Base-by-base conservation (phyloP, 2,797 vertebrate species). In the Peromyscus eremicus region DNA sequence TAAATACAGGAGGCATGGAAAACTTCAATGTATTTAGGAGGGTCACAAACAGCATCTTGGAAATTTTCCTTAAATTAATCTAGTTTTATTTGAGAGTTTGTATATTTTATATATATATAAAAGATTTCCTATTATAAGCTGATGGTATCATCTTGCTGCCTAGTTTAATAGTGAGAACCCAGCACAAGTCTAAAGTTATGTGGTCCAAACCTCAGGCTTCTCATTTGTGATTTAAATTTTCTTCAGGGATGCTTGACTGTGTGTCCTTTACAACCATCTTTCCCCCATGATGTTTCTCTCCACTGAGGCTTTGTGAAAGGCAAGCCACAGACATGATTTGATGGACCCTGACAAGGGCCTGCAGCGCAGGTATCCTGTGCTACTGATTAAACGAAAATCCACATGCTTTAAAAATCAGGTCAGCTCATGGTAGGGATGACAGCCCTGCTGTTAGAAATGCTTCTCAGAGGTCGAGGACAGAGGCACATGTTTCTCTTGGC, bases 341-440 rank as follows among this genome's bases (percentile, higher is more conserved):
- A 79, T 76, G 57, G 25, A 2, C 13, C 80, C 76, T 71, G 94
- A 93, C 83, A 88, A 77, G 49, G 43, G 43, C 79, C 91, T 55
- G 40, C 52, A 79, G 73, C 6, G 0, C 64, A 49, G 7, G 4
- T 87, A 43, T 60, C 82, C 62, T 76, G 27, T 49, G 76, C 71
- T 40, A 5, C 43, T 93, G 86, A 95, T 92, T 79, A 95, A 96
- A 86, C 37, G 13, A 52, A 92, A 89, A 55, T 57, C 82, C 16
- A 27, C 10, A 14, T 29, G 27, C 77, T 92, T 96, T 93, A 32
- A 87, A 89, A 90, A 73, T 76, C 90, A 55, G 2, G 76, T 10
- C 29, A 79, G 37, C 49, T 92, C 40, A 0, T 37, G 85, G 23
- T 82, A 4, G 29, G 27, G 62, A 19, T 90, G 89, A 81, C 73